Percentiles rank a stretch among this genome's conserved stretches.
These are phyloP conservation scores for Crocuta crocuta DNA, from an alignment of 2,113 vertebrate genomes.

Conservation along the genomic window DNA sequence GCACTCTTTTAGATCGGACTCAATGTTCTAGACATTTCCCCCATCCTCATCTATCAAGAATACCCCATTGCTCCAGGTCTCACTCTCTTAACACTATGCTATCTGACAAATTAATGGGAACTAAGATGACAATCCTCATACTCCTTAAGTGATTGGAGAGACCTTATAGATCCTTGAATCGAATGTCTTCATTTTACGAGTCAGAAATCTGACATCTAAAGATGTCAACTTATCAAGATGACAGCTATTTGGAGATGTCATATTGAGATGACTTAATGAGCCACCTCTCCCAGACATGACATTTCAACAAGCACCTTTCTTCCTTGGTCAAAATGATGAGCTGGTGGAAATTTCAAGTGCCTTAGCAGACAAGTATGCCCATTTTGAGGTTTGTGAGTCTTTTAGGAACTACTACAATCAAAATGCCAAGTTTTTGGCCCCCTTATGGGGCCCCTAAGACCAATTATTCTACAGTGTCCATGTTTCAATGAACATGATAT, in stretches of 20 bases:
- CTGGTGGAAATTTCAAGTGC: neutral
- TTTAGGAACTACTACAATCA: neutral
- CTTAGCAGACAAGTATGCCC: neutral
- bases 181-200: conserved; percentile 36
- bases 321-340: conserved; percentile 55
- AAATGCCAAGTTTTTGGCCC: neutral
- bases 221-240: conserved; percentile 23
- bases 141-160: neutral
- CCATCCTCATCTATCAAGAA: neutral
- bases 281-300: conserved; percentile 37
- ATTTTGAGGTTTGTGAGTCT: neutral
- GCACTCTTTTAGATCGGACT: neutral
- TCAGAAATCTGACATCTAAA: conserved; percentile 48
- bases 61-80: neutral
- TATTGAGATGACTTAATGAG: conserved; percentile 69
- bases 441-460: neutral
- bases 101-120: neutral
- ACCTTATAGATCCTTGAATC: conserved; percentile 29
- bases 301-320: conserved; percentile 63
- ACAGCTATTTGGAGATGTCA: conserved; percentile 50
- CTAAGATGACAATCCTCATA: neutral
- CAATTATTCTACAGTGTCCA: neutral
- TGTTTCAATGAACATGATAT: conserved; percentile 17
- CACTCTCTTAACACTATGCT: neutral
- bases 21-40: neutral